Evolutionary conservation across 2,113 vertebrate species (phyloP), one percentile per base, ranked within the genome.

Genomic region (Pleuronectes platessa): DNA sequence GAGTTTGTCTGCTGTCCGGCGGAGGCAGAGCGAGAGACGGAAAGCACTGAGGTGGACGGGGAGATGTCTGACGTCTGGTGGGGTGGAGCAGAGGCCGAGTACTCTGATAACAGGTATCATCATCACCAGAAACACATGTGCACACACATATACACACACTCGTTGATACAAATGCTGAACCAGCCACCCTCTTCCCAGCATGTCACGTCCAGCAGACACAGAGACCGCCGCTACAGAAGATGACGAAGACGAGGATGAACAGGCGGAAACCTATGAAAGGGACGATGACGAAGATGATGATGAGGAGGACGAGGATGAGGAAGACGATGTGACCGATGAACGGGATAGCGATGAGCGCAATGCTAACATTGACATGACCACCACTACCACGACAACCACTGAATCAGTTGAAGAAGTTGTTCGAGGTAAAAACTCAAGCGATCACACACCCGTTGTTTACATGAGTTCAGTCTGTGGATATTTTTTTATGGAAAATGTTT

Each of bases 11-110:
- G 98, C 85, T 99, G 98, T 86, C 96, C 97, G 0, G 91, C 94
- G 3, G 96, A 97, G 67, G 95, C 92, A 0, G 96, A 98, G 78
- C 95, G 86, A 12, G 82, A 96, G 61, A 53, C 89, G 0, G 97
- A 98, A 71, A 96, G 95, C 4, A 89, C 94, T 0, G 96, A 97
- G 23, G 91, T 94, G 0, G 96, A 98, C 59, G 96, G 96, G 66
- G 96, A 97, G 31, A 97, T 98, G 90, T 99, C 97, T 0, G 98
- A 99, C 14, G 97, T 99, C 55, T 99, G 98, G 98, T 99, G 98
- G 98, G 98, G 97, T 0, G 96, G 96, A 15, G 95, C 96, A 0
- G 98, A 98, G 85, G 89, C 95, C 0, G 98, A 99, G 81, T 97
- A 98, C 63, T 93, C 94, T 1, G 97, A 99, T 63, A 95, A 96